Evolutionary conservation across 2,797 vertebrate genomes (phyloP).

Genomic region (Sebastes dallii): DNA sequence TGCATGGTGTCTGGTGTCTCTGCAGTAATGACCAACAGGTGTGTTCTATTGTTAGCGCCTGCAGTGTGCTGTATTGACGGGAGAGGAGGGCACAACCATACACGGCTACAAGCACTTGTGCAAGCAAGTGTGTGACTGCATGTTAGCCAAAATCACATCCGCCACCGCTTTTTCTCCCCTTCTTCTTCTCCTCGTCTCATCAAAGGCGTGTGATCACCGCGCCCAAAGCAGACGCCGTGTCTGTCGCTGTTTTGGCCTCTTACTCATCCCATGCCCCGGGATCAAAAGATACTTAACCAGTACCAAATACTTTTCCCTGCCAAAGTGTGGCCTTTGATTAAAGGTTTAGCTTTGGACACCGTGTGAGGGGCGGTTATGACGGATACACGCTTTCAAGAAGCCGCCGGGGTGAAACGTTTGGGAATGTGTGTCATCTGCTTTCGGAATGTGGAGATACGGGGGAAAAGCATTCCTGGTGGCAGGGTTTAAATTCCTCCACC

Average conservation of each 20-base stretch:
- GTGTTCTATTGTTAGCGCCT: slow-evolving; percentile 76
- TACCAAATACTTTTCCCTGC: slow-evolving; percentile 13
- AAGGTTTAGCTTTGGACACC: slow-evolving; percentile 37
- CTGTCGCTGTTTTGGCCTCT: slow-evolving; percentile 28
- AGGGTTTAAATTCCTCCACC: slow-evolving; percentile 58
- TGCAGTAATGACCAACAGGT: slow-evolving; percentile 79
- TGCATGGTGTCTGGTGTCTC: slow-evolving; percentile 73
- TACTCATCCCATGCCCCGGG: slow-evolving; percentile 25
- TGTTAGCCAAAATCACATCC: slow-evolving; percentile 35
- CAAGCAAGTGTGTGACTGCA: slow-evolving; percentile 19
- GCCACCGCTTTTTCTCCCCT: slow-evolving; percentile 15
- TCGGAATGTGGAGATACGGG: slow-evolving; percentile 53
- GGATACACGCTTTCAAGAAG: slow-evolving; percentile 40
- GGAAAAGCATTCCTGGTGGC: slow-evolving; percentile 57
- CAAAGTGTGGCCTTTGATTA: slow-evolving; percentile 42
- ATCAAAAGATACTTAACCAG: slow-evolving; percentile 48
- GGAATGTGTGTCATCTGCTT: slow-evolving; percentile 61
- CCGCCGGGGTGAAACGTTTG: slow-evolving; percentile 32
- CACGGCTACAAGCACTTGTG: slow-evolving; percentile 47
- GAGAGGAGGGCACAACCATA: slow-evolving; percentile 55
- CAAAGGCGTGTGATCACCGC: slow-evolving; percentile 44
- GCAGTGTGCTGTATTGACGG: slow-evolving; percentile 34
- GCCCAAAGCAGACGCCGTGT: slow-evolving; percentile 30
- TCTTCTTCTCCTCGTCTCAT: slow-evolving; percentile 18
- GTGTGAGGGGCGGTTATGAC: slow-evolving; percentile 37